Base-by-base conservation (phyloP, 2,113 vertebrate species). In the Naja naja region DNA sequence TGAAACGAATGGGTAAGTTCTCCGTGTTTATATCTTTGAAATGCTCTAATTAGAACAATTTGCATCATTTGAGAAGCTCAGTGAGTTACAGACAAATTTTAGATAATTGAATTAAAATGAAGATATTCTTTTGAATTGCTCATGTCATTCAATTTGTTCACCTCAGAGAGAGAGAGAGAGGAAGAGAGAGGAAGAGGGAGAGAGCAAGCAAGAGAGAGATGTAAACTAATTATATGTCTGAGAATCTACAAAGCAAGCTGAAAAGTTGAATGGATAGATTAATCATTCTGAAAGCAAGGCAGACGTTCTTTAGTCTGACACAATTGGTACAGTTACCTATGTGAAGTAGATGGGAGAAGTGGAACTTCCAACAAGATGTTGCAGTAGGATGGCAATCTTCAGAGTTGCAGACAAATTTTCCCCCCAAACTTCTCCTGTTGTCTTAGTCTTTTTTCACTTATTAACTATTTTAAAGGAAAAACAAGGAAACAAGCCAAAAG, bases 31-130 rank as follows among this genome's bases (percentile, higher is more conserved):
- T 92, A 55, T 49, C 88, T 74, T 85, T 49, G 89, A 88, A 92
- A 56, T 34, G 53, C 69, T 85, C 69, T 92, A 89, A 89, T 89
- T 92, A 89, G 87, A 85, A 89, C 53, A 92, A 89, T 89, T 89
- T 89, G 88, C 92, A 85, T 92, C 92, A 45, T 92, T 89, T 85
- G 87, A 89, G 91, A 69, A 89, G 49, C 43, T 39, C 91, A 89
- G 52, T 56, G 64, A 92, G 56, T 74, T 92, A 47, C 49, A 55
- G 64, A 56, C 60, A 85, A 53, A 92, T 89, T 91, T 92, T 53
- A 92, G 92, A 92, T 92, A 92, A 89, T 39, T 89, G 88, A 92
- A 89, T 92, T 92, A 92, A 92, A 92, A 92, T 56, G 54, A 85
- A 85, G 52, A 89, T 88, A 49, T 55, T 49, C 56, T 60, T 58